Evolutionary conservation across 2,113 vertebrate species (phyloP).

Genomic region (Perca schrenkii): DNA sequence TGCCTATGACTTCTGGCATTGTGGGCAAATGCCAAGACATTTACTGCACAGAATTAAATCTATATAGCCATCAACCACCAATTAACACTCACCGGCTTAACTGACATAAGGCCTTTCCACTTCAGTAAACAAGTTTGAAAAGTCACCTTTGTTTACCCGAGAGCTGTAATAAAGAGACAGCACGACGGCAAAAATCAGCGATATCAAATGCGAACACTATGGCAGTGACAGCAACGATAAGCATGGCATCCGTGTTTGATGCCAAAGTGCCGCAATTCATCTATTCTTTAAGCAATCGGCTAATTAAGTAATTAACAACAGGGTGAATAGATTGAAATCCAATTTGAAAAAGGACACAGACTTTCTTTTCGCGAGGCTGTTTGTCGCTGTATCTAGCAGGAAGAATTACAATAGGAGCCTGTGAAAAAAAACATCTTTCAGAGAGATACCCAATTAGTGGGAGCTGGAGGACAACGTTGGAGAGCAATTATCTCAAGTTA

Average conservation of each 20-base stretch:
- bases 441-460: constrained; percentile 73
- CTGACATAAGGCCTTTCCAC: not conserved
- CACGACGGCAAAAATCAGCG: constrained; percentile 24
- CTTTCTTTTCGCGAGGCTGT: constrained; percentile 17
- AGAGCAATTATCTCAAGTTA: constrained; percentile 80
- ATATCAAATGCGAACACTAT: not conserved
- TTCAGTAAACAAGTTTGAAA: constrained; percentile 9
- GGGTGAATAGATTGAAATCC: constrained; percentile 39
- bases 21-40: not conserved
- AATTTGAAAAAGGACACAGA: constrained; percentile 38
- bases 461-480: constrained; percentile 69
- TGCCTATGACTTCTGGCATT: not conserved
- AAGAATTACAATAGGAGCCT: constrained; percentile 56
- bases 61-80: not conserved
- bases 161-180: constrained; percentile 14
- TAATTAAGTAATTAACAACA: constrained; percentile 53
- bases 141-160: not conserved
- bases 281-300: constrained; percentile 20
- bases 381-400: constrained; percentile 49
- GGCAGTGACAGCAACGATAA: constrained; percentile 1
- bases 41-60: not conserved
- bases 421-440: constrained; percentile 40
- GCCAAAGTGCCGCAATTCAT: constrained; percentile 16
- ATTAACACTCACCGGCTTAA: not conserved
- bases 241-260: not conserved